A percentile compares a stretch with the other conserved stretches of the same genome.
Conservation (phyloP, 2,113 vertebrate species). For the Fregetta grallaria region DNA sequence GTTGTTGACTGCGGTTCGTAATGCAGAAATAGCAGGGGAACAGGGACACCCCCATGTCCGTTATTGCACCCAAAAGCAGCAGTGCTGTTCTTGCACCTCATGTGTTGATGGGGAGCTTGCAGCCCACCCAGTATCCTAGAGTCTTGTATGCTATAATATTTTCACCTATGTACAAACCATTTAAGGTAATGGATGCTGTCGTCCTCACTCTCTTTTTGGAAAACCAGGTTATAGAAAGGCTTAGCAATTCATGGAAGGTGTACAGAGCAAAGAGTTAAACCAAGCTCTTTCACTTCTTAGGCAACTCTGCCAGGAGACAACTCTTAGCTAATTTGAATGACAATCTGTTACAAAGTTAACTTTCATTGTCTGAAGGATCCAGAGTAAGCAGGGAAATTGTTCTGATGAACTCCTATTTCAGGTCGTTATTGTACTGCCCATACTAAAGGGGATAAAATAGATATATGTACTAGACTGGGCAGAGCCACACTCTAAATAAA, state of each 20-base stretch:
- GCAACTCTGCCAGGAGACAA: neutral
- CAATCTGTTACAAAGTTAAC: neutral
- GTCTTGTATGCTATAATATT: neutral
- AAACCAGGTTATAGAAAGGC: neutral
- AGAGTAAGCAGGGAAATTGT: neutral
- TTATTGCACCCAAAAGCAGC: neutral
- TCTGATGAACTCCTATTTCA: neutral
- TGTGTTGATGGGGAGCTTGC: neutral
- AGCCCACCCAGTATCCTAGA: neutral
- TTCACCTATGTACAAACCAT: neutral
- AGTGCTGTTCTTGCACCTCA: neutral
- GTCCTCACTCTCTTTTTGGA: neutral
- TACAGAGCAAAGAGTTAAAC: neutral
- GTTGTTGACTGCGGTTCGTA: neutral
- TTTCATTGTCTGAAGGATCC: neutral
- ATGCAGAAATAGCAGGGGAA: neutral
- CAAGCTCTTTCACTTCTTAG: neutral
- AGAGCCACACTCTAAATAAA: neutral
- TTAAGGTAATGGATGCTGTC: neutral
- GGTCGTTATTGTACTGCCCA: neutral
- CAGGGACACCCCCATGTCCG: fast-evolving
- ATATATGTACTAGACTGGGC: neutral
- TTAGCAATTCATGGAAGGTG: neutral
- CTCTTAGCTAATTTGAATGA: neutral
- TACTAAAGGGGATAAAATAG: neutral